Base-by-base conservation (phyloP, 92 coral and sea anemone genomes). In the Epizoanthus rinbou region DNA sequence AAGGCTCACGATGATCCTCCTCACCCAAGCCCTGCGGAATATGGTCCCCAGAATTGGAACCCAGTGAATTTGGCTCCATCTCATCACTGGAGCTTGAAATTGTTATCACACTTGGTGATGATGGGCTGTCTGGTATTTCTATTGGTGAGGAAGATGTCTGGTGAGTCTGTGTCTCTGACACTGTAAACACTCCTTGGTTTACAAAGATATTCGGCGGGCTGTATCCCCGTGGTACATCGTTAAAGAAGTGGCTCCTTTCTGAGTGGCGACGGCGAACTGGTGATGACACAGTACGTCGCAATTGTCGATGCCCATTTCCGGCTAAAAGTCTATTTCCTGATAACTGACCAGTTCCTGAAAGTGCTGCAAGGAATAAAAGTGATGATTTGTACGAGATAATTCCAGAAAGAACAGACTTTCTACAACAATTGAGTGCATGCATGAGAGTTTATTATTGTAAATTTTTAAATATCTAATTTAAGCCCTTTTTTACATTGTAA, bases 11-110 rank as follows among this genome's bases (percentile, higher is more conserved):
- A 62, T 41, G 63, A n/a, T 14, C 82, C 4, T 78, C 82, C 28
- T 62, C 82, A 78, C 39, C 58, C 43, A 78, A 41, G 67, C 86
- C 84, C 74, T 81, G 89, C 5, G 85, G 57, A 62, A 75, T 85
- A 31, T 58, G 93, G 31, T 82, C 93, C 25, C 86, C 86, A 3
- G 81, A 80, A 85, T 88, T 91, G 24, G 92, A 80, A 10, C 92
- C 98, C 3, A 93, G 62, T 3, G 98, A 91, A 60, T 89, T 89
- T 1, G 94, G 94, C 72, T 93, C 94, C 98, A 91, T 93, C 83
- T 93, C 98, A 70, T 97, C 99, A 62, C 99, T 92, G 3, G 99
- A 97, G 86, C 99, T 97, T 15, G 99, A 97, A 50, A 97, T 94
- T 11, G 99, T 90, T 33, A 97, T 97, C 43, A 97, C 90, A 67